phyloP scores from a whole-genome alignment of 2,797 vertebrate genomes.

The Clarias fuscus region DNA sequence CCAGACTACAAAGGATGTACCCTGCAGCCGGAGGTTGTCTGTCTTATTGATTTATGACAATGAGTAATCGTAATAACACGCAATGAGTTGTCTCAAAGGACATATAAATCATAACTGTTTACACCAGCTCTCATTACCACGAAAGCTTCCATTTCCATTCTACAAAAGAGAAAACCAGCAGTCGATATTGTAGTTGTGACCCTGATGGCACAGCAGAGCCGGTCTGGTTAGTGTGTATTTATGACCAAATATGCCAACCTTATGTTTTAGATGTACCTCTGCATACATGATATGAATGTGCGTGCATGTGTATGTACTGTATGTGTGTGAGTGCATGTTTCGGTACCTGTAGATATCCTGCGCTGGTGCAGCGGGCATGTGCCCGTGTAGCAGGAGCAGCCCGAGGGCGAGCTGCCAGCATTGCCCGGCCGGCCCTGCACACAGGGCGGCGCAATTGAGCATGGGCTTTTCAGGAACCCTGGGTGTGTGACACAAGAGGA shows the following conservation, averaged over 20 bases:
- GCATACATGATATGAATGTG: neutral
- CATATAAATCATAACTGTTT: neutral
- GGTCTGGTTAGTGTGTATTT: neutral
- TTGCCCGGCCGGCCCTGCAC: conserved; percentile 52
- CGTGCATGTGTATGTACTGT: neutral
- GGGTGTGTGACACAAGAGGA: conserved; percentile 52
- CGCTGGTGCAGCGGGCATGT: conserved; percentile 56
- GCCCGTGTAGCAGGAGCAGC: conserved; percentile 58
- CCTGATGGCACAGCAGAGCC: neutral
- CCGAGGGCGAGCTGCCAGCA: conserved; percentile 44
- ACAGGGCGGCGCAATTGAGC: conserved; percentile 54
- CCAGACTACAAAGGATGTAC: neutral
- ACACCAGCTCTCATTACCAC: neutral
- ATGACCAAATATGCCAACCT: neutral
- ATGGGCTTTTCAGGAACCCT: conserved; percentile 61
- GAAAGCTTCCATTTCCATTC: neutral
- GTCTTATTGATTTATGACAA: neutral
- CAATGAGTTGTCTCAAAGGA: neutral
- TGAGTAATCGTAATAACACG: neutral
- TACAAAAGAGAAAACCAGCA: neutral
- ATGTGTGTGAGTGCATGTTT: conserved; percentile 1
- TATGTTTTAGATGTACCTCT: neutral
- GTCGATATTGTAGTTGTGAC: neutral
- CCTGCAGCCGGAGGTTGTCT: neutral
- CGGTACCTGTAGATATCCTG: conserved; percentile 59